A percentile compares a stretch with the other conserved stretches of the same genome.
Conservation (phyloP, 1,140 invertebrate genomes). For the Drosophila burlai region DNA sequence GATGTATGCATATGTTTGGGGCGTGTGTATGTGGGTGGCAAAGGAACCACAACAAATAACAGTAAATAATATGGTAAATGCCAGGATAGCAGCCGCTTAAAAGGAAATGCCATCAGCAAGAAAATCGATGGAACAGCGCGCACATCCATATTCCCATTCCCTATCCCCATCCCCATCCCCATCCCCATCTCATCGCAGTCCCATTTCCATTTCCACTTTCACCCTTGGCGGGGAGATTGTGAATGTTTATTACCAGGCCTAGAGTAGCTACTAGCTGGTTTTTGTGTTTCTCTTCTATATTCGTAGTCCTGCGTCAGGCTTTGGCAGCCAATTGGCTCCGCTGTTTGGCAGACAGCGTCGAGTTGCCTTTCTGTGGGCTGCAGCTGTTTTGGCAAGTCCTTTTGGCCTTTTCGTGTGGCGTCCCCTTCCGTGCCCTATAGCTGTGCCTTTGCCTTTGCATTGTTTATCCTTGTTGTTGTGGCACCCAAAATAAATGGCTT, state of each 20-base stretch:
- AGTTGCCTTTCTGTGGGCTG: conserved; percentile 25
- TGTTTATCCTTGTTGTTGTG: conserved; percentile 35
- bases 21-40: conserved; percentile 14
- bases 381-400: conserved; percentile 43
- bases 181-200: conserved; percentile 8
- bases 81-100: conserved; percentile 53
- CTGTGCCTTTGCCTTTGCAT: conserved; percentile 4
- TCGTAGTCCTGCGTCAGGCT: conserved; percentile 30
- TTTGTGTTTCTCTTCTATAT: background rate
- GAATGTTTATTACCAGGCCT: conserved; percentile 67
- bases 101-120: conserved; percentile 43
- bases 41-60: conserved; percentile 66
- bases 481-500: conserved; percentile 54
- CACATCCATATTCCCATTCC: conserved; percentile 23
- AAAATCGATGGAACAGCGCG: conserved; percentile 72
- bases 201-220: conserved; percentile 51
- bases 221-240: conserved; percentile 26
- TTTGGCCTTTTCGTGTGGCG: conserved; percentile 33
- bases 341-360: conserved; percentile 53
- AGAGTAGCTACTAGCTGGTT: conserved; percentile 32
- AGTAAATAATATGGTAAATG: conserved; percentile 73
- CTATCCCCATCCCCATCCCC: background rate
- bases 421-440: conserved; percentile 6
- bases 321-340: conserved; percentile 52
- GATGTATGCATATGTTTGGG: conserved; percentile 49